Percentiles rank a stretch among this genome's conserved stretches.
phyloP scores from a whole-genome alignment of 2,888 invertebrate genomes.

The Piscicola geometra region DNA sequence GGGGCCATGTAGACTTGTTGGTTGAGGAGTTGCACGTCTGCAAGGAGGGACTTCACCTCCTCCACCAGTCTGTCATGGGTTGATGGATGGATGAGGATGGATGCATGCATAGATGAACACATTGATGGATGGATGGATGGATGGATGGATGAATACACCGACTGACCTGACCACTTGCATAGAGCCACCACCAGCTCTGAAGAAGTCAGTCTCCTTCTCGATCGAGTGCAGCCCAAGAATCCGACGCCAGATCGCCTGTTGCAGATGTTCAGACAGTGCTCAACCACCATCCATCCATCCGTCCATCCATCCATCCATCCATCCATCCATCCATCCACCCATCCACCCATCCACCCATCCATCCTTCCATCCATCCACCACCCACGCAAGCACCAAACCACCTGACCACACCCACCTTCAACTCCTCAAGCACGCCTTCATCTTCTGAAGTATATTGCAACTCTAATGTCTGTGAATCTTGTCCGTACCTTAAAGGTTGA shows the following conservation, averaged over 20 bases:
- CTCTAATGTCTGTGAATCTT: conserved; percentile 61
- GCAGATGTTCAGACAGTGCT: too few relatives aligned
- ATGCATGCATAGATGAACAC: not conserved
- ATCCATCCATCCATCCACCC: too few relatives aligned
- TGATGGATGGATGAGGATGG: not conserved
- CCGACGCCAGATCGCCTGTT: conserved; percentile 71
- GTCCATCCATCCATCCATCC: too few relatives aligned
- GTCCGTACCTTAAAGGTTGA: conserved; percentile 57
- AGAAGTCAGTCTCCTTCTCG: conserved; percentile 77
- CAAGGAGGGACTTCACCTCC: conserved; percentile 77
- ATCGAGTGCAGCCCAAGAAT: conserved; percentile 72
- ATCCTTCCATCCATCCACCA: too few relatives aligned
- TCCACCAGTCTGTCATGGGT: conserved; percentile 68
- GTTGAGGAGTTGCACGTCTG: conserved; percentile 71
- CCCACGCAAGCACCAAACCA: too few relatives aligned
- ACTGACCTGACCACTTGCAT: conserved; percentile 83
- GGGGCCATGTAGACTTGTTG: conserved; percentile 90
- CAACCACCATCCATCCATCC: too few relatives aligned
- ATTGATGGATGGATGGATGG: too few relatives aligned
- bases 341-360: too few relatives aligned
- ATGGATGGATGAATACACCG: too few relatives aligned
- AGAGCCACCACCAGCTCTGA: conserved; percentile 88
- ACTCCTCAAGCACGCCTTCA: conserved; percentile 63
- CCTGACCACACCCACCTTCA: conserved; percentile 51
- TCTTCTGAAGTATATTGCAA: conserved; percentile 60